Base-by-base conservation (phyloP, 2,113 vertebrate genomes). In the Recurvirostra avosetta region DNA sequence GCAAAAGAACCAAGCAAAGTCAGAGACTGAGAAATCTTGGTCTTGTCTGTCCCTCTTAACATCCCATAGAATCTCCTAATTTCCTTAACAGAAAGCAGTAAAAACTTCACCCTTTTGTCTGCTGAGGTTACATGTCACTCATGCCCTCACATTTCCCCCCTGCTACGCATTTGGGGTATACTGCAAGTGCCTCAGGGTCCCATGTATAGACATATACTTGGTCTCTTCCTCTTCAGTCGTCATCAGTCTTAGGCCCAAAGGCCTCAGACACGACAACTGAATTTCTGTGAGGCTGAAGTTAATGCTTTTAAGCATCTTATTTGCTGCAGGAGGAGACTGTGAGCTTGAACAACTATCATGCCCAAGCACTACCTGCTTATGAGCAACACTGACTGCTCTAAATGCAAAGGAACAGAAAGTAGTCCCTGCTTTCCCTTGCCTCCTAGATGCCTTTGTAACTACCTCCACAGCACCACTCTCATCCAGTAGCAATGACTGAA, bases 221-320 rank as follows among this genome's bases (percentile, higher is more conserved):
- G 4, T 41, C 12, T 61, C n/a, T 49, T 73, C 41, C 23, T 82
- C 15, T 11, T 73, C 52, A 29, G 11, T 17, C 40, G 74, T 41
- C n/a, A 45, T 17, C 25, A 50, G 22, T 52, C 53, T 83, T 22
- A 47, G 8, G 20, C 6, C 12, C 29, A 80, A 93, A 67, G 4
- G 3, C 34, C 72, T 75, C 70, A 55, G 8, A 19, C 8, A 36
- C 0, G 1, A 70, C 1, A 2, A 21, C 40, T 30, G 41, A 41
- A 66, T 75, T 71, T 59, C 40, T 34, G 3, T 65, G 17, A 67
- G 55, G 59, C 23, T 77, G 65, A 87, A 77, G 36, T 52, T 61
- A 56, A 58, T n/a, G 15, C 8, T 90, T 77, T 62, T 43, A 73
- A 82, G 15, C 50, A 53, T 74, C 30, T 73, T 85, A 36, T 14